Evolutionary conservation across 1,140 invertebrate genomes (phyloP).

Genomic region (Drosophila parvula): DNA sequence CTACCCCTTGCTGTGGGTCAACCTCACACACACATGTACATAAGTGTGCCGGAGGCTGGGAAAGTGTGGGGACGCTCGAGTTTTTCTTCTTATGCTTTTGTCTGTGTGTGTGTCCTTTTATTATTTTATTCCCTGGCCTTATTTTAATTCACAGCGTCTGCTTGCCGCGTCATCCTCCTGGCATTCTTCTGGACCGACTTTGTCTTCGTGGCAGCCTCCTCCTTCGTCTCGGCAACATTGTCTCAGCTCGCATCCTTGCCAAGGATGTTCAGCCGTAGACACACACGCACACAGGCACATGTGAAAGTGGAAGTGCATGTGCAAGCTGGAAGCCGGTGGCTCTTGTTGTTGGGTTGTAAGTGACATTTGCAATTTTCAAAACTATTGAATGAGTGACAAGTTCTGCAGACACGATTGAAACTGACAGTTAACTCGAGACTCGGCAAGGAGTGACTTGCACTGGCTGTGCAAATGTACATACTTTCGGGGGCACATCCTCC

Average conservation of each 20-base stretch:
- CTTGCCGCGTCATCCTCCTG: constrained; percentile 71
- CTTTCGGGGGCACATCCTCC: constrained; percentile 6
- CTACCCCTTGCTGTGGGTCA: constrained; percentile 63
- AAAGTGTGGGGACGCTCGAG: constrained; percentile 47
- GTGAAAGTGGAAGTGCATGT: constrained; percentile 9
- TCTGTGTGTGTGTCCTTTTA: constrained; percentile 80
- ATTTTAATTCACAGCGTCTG: constrained; percentile 82
- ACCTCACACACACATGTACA: constrained; percentile 38
- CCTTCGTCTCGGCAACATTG: constrained; percentile 59
- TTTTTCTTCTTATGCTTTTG: constrained; percentile 81
- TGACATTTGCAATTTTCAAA: constrained; percentile 84
- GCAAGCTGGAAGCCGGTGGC: constrained; percentile 13
- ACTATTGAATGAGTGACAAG: constrained; percentile 84
- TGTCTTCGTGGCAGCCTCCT: constrained; percentile 46
- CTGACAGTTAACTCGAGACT: constrained; percentile 72
- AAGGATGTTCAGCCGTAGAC: constrained; percentile 54
- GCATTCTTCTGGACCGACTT: constrained; percentile 50
- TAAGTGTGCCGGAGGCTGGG: background rate
- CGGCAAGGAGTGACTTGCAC: constrained; percentile 43
- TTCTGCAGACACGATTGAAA: constrained; percentile 84
- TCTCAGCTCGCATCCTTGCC: constrained; percentile 71
- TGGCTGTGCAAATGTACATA: constrained; percentile 3
- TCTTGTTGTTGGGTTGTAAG: constrained; percentile 73
- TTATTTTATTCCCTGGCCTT: constrained; percentile 82
- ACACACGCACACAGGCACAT: background rate